Evolutionary conservation across 1,140 invertebrate genomes (phyloP).

Genomic region (Periplaneta americana): DNA sequence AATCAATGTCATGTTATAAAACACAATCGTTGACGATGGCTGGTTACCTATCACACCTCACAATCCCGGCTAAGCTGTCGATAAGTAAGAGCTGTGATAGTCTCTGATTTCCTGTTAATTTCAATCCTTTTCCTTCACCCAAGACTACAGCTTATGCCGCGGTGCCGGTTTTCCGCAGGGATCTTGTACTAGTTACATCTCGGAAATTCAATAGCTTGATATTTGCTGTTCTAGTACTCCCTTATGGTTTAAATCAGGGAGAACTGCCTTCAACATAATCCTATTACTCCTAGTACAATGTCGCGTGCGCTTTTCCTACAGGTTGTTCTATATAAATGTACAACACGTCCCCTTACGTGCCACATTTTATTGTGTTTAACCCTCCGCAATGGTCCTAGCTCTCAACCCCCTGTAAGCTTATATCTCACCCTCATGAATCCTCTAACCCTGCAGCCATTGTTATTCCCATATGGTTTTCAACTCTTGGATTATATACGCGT

Average conservation of each 20-base stretch:
- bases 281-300: not conserved
- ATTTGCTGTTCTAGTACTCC: not conserved
- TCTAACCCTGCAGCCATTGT: not conserved
- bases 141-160: not conserved
- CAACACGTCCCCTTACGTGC: not conserved
- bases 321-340: not conserved
- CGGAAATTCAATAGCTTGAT: not conserved
- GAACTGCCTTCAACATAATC: not conserved
- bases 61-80: too few species aligned
- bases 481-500: not conserved
- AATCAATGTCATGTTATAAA: too few species aligned
- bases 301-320: not conserved
- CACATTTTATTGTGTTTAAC: not conserved
- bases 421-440: not conserved
- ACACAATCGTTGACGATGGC: too few species aligned
- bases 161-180: not conserved
- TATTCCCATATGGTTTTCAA: not conserved
- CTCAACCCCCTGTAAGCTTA: not conserved
- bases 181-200: not conserved
- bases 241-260: not conserved
- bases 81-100: too few species aligned
- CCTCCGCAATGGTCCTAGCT: not conserved
- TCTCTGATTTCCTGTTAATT: not conserved
- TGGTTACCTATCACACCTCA: too few species aligned
- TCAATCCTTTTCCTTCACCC: not conserved